Evolutionary conservation across 2,113 vertebrate genomes (phyloP).

Genomic region (Cynocephalus volans): DNA sequence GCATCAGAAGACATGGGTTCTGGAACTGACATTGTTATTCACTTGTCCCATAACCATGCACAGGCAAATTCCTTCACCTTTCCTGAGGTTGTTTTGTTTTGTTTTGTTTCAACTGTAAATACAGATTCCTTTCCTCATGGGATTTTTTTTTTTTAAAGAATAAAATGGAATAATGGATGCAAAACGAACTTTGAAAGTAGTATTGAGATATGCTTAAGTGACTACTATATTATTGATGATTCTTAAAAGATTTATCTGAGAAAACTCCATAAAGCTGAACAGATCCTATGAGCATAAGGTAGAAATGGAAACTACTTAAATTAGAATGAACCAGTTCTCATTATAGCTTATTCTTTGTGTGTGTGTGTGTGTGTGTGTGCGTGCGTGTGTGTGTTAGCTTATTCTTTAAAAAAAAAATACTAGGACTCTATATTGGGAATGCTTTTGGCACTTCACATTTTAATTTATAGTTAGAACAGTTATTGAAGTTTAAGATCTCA

Average conservation of each 20-base stretch:
- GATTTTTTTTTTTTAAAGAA: neutral
- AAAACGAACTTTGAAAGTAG: conserved; percentile 61
- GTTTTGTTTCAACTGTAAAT: neutral
- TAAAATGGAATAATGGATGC: neutral
- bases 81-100: neutral
- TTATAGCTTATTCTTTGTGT: neutral
- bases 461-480: conserved; percentile 37
- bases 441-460: conserved; percentile 16
- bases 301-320: neutral
- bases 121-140: neutral
- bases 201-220: neutral
- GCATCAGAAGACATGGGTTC: conserved; percentile 8
- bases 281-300: neutral
- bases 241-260: conserved; percentile 10
- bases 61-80: conserved; percentile 24
- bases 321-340: conserved; percentile 23
- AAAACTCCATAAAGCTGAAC: neutral
- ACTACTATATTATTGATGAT: neutral
- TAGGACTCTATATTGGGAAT: neutral
- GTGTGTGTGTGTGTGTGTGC: too few relatives aligned
- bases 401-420: neutral
- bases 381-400: too few relatives aligned
- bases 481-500: conserved; percentile 19
- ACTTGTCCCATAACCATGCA: neutral
- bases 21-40: neutral